These are phyloP conservation scores for Alligator mississippiensis DNA, from an alignment of 2,113 vertebrate genomes.

Conservation along the genomic window DNA sequence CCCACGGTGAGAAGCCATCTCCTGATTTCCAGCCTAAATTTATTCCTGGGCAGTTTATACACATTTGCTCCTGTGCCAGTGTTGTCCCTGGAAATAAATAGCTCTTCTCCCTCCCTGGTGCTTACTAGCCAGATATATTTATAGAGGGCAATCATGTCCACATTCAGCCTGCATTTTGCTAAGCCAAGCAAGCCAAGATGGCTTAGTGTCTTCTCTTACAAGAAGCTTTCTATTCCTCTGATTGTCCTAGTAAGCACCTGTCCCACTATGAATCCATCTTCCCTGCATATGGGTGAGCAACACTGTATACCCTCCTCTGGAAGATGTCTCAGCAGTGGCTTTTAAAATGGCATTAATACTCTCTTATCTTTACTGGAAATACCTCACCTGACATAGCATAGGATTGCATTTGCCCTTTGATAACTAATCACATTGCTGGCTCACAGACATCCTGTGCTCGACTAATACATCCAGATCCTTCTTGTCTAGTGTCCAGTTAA, in stretches of 20 bases:
- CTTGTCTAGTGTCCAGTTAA: no score
- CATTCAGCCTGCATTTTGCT: not conserved
- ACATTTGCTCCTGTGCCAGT: not conserved
- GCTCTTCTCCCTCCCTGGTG: no score
- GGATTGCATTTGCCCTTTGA: not conserved
- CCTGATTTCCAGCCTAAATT: no score
- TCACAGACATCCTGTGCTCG: no score
- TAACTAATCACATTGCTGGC: no score
- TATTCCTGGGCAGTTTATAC: not conserved
- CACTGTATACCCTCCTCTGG: not conserved
- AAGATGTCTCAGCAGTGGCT: not conserved
- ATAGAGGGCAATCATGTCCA: no score
- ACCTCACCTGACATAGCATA: not conserved
- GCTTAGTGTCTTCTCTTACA: not conserved
- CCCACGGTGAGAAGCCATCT: not conserved
- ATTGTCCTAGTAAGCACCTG: no score
- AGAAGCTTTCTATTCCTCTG: rapidly evolving
- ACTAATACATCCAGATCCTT: no score
- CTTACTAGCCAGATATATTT: no score
- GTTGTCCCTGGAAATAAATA: not conserved
- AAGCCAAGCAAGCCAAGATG: not conserved
- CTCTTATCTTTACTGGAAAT: not conserved
- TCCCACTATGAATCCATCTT: not conserved
- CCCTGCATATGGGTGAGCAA: not conserved
- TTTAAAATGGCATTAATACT: not conserved